These are phyloP conservation scores for Hemibagrus wyckioides DNA, from an alignment of 2,113 vertebrate species.

Conservation along the genomic window DNA sequence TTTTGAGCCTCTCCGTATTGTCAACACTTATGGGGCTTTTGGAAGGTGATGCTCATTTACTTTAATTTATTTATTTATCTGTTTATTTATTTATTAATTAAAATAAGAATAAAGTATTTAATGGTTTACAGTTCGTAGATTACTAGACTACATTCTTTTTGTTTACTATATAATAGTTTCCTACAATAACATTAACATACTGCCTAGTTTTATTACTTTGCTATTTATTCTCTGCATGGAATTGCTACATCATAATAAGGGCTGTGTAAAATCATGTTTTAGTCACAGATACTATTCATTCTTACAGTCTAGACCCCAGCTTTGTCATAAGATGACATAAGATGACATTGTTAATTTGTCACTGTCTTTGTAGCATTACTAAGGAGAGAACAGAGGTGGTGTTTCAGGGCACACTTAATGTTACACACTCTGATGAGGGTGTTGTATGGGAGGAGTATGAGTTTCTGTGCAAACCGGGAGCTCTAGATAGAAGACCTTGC, in stretches of 20 bases:
- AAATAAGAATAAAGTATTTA: too few species aligned
- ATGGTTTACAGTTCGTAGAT: background rate
- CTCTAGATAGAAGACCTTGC: slow-evolving; percentile 78
- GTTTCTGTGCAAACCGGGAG: slow-evolving; percentile 92
- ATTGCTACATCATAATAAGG: background rate
- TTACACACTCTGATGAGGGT: slow-evolving; percentile 75
- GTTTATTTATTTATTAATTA: background rate
- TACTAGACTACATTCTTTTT: background rate
- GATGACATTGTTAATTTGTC: background rate
- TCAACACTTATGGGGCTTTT: slow-evolving; percentile 97
- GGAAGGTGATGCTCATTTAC: slow-evolving; percentile 79
- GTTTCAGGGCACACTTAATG: slow-evolving; percentile 86
- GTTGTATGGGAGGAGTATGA: slow-evolving; percentile 92
- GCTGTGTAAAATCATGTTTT: background rate
- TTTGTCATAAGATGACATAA: background rate
- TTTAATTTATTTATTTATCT: background rate
- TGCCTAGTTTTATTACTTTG: background rate
- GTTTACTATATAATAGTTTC: background rate
- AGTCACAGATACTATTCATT: background rate
- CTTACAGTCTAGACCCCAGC: background rate
- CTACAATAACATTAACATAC: background rate
- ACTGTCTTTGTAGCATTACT: slow-evolving; percentile 78
- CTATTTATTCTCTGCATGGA: background rate
- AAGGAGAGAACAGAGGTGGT: slow-evolving; percentile 93
- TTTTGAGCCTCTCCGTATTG: slow-evolving; percentile 87